These are phyloP conservation scores for Campylorhamphus procurvoides DNA, from an alignment of 2,113 vertebrate species.

Conservation along the genomic window DNA sequence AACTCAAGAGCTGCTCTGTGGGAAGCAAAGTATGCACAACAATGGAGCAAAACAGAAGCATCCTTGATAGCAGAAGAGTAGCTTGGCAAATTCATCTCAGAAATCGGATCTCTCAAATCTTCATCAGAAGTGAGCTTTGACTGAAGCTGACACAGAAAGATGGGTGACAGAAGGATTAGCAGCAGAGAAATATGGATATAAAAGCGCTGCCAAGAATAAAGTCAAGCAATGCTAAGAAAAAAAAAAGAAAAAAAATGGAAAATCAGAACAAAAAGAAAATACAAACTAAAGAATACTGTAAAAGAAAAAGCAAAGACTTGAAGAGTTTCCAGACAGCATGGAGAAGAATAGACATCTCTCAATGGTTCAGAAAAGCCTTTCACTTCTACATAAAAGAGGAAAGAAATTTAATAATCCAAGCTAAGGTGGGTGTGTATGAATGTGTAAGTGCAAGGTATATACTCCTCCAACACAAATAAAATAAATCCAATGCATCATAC, in stretches of 20 bases:
- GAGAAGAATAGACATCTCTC: neutral
- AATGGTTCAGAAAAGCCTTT: neutral
- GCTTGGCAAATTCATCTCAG: neutral
- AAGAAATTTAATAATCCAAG: neutral
- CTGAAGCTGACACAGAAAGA: neutral
- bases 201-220: neutral
- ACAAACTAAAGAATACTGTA: neutral
- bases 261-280: neutral
- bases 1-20: neutral
- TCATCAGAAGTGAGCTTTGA: neutral
- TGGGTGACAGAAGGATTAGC: neutral
- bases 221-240: neutral
- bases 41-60: neutral
- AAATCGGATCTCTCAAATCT: neutral
- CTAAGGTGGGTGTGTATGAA: neutral
- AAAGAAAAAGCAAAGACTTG: neutral
- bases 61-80: neutral
- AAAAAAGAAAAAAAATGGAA: neutral
- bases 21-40: neutral
- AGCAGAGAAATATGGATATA: neutral
- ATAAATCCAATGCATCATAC: neutral
- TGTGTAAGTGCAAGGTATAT: neutral
- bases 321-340: neutral
- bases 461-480: neutral
- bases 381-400: neutral